Conservation (phyloP, 2,888 invertebrate genomes). For the Parelbella ahira region DNA sequence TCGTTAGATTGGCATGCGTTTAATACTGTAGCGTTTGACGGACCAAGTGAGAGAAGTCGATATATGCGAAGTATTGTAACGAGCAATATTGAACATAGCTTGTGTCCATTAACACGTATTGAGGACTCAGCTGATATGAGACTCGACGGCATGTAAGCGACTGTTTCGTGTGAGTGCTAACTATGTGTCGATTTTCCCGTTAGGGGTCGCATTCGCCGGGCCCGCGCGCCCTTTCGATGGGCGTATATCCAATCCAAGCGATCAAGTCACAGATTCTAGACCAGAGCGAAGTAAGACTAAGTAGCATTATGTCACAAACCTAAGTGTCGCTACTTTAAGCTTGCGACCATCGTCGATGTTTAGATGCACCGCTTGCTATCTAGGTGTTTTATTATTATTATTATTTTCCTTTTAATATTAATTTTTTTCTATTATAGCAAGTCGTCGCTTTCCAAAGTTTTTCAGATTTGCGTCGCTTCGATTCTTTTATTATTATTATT, state of each 20-base stretch:
- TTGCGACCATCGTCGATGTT: conserved; percentile 75
- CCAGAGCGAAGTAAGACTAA: conserved; percentile 93
- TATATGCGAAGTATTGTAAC: conserved; percentile 42
- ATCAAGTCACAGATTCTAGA: conserved; percentile 93
- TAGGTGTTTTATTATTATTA: conserved; percentile 62
- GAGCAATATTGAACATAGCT: conserved; percentile 52
- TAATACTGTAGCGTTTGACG: no score
- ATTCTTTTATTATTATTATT: conserved; percentile 29
- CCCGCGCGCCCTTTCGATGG: conserved; percentile 94
- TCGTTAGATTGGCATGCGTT: conserved; percentile 53
- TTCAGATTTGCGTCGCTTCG: conserved; percentile 37
- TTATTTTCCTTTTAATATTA: conserved; percentile 22
- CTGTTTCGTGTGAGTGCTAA: conserved; percentile 82
- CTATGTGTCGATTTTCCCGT: conserved; percentile 77
- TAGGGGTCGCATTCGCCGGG: conserved; percentile 96
- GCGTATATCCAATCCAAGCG: conserved; percentile 93
- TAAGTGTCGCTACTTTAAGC: conserved; percentile 67
- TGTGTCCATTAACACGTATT: conserved; percentile 54
- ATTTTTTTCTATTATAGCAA: conserved; percentile 31
- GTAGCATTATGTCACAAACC: conserved; percentile 51
- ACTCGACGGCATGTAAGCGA: conserved; percentile 67
- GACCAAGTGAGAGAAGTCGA: no score
- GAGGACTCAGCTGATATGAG: no score
- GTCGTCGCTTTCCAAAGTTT: conserved; percentile 32
- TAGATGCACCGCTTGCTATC: conserved; percentile 78